Conservation (phyloP, 1,140 invertebrate genomes). For the Atta colombica region DNA sequence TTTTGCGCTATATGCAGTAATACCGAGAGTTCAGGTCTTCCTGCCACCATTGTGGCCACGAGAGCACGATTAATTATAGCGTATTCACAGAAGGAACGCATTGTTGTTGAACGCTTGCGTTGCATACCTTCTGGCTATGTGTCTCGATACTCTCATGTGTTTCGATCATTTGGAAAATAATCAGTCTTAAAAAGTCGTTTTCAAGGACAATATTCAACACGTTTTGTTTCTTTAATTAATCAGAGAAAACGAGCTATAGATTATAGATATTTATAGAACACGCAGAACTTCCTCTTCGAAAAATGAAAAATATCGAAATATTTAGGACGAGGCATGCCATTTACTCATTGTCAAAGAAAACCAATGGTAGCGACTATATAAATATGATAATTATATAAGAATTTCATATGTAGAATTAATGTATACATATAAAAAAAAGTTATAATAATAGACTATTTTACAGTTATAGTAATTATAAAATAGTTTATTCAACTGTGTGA, state of each 20-base stretch:
- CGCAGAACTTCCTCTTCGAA: not conserved
- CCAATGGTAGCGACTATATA: too few species aligned
- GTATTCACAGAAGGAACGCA: constrained; percentile 78
- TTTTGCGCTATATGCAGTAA: constrained; percentile 79
- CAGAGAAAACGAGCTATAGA: not conserved
- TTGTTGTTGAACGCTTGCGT: constrained; percentile 69
- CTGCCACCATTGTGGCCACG: constrained; percentile 79
- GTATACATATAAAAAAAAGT: too few species aligned
- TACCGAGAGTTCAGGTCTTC: constrained; percentile 1
- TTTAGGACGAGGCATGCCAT: not conserved
- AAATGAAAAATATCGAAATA: not conserved
- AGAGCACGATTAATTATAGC: constrained; percentile 85
- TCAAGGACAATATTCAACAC: not conserved
- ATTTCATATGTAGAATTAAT: too few species aligned
- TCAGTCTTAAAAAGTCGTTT: not conserved
- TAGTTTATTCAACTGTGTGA: too few species aligned
- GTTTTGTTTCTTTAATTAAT: not conserved
- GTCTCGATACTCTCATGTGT: not conserved
- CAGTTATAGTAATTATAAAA: too few species aligned
- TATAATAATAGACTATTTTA: too few species aligned
- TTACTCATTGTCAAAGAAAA: not conserved
- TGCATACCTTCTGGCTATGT: constrained; percentile 4
- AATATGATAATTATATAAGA: too few species aligned
- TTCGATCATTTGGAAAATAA: not conserved
- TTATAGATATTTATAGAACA: not conserved